Evolutionary conservation across 2,888 invertebrate genomes (phyloP).

Genomic region (Acleris cristana): DNA sequence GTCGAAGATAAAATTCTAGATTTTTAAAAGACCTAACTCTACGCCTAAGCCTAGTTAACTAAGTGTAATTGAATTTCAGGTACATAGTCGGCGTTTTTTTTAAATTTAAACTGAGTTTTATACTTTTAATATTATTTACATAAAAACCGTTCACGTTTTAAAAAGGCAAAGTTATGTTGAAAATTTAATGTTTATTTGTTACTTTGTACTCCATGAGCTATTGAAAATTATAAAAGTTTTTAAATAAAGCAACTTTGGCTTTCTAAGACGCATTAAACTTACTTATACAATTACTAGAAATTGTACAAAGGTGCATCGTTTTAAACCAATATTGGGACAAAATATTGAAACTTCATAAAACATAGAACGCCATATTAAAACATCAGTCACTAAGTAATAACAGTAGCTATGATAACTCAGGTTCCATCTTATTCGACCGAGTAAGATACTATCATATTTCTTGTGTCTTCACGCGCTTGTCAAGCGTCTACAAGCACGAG

Average conservation of each 20-base stretch:
- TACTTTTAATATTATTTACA: conserved; percentile 65
- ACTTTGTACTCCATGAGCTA: neutral
- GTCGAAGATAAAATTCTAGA: conserved; percentile 73
- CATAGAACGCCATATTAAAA: conserved; percentile 1
- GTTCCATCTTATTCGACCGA: neutral
- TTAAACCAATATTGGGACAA: conserved; percentile 40
- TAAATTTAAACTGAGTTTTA: conserved; percentile 60
- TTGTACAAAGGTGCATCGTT: conserved; percentile 76
- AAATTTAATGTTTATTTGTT: conserved; percentile 3
- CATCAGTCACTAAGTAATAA: conserved; percentile 1
- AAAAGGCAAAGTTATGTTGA: conserved; percentile 47
- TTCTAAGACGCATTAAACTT: conserved; percentile 44
- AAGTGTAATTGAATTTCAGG: conserved; percentile 82
- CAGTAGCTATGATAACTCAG: neutral
- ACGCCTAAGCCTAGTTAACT: conserved; percentile 74
- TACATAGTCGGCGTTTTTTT: conserved; percentile 76
- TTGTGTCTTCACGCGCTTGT: no score
- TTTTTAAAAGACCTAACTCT: conserved; percentile 69
- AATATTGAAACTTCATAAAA: conserved; percentile 8
- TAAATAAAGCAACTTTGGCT: conserved; percentile 40
- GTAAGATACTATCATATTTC: no score
- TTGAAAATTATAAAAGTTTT: neutral
- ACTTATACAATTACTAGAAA: conserved; percentile 54
- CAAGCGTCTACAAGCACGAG: no score
- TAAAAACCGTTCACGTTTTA: conserved; percentile 48